Base-by-base conservation (phyloP, 2,888 invertebrate species). In the Chymomyza fuscimana region DNA sequence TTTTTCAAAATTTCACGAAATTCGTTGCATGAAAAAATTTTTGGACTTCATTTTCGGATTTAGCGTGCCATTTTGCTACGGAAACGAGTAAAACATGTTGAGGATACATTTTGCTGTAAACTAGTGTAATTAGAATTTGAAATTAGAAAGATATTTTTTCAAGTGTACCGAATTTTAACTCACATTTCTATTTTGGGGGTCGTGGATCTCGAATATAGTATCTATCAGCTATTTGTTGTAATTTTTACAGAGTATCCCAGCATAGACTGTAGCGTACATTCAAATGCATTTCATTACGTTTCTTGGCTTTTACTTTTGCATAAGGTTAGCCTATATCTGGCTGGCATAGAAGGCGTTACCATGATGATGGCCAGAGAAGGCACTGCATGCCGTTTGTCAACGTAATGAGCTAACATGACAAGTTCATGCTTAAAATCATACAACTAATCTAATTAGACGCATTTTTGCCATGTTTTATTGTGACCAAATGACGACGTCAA, bases 381-480 rank as follows among this genome's bases (percentile, higher is more conserved):
- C 10, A 5, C 40, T 12, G 12, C 40, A 32, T 46, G 40, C 40
- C 40, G 40, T 46, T 46, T 46, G 40, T 46, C 40, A 46, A 15
- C 40, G 19, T 54, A 54, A 54, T 54, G 19, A 54, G 54, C 54
- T 54, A 16, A 54, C 54, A 79, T 73, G 54, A 69, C 79, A 79
- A 77, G 82, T 76, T 79, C 76, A 76, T 72, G 74, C 75, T 66
- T 22, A 74, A 82, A 76, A 74, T 82, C 85, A 75, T 78, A 78
- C 70, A 86, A 79, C 84, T 83, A 86, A 84, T 84, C 86, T 87
- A 87, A 84, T 84, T 84, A 84, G 73, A 83, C 81, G 77, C 77
- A 83, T 87, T 82, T 76, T 77, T 77, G 85, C 82, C 81, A 46
- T 46, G 40, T 46, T 46, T 46, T 46, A 46, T 46, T 12, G 10